phyloP scores from a whole-genome alignment of 2,113 vertebrate species.

The Sphyrna mokarran region DNA sequence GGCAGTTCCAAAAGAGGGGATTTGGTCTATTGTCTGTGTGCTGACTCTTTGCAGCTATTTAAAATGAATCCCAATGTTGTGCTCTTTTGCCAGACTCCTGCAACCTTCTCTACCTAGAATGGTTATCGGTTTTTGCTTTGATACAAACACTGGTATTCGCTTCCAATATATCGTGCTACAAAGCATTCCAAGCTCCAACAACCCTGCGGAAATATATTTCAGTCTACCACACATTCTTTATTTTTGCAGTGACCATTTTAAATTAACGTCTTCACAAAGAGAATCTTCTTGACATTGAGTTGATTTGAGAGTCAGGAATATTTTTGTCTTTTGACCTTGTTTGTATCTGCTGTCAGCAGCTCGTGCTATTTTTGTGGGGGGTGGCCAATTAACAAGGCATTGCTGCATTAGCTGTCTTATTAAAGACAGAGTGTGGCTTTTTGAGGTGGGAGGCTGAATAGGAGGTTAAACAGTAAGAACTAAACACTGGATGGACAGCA shows the following conservation, averaged over 20 bases:
- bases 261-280: not conserved
- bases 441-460: no score
- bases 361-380: no score
- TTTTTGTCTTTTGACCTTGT: no score
- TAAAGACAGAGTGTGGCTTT: no score
- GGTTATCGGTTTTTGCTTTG: not conserved
- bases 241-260: not conserved
- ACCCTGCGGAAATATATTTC: not conserved
- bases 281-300: no score
- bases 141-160: not conserved
- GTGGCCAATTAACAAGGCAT: no score
- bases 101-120: not conserved
- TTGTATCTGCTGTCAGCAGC: no score
- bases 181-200: not conserved
- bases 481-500: no score
- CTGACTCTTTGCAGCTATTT: not conserved
- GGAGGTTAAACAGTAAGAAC: no score
- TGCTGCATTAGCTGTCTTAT: no score
- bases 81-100: not conserved
- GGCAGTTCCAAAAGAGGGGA: not conserved
- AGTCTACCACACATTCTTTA: not conserved
- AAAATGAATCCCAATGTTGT: not conserved
- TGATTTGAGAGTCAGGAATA: no score
- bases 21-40: not conserved
- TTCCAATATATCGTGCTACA: not conserved